Conservation (phyloP, 2,113 vertebrate species). For the Vidua chalybeata region DNA sequence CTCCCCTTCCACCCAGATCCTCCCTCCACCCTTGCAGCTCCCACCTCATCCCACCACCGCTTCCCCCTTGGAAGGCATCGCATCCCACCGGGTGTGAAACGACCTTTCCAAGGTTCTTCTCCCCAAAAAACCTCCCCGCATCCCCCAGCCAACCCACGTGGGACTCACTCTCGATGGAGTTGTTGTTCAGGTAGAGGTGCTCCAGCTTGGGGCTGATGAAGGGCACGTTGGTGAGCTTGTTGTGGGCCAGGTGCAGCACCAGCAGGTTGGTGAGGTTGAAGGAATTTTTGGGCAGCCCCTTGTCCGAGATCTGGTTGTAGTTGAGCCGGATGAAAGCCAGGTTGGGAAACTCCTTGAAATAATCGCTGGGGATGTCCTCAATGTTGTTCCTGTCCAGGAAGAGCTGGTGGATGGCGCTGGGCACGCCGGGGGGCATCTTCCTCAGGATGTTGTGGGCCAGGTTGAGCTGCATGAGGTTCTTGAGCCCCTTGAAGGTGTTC, state of each 20-base stretch:
- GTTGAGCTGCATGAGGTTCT: conserved; percentile 94
- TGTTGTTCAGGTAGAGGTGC: conserved; percentile 95
- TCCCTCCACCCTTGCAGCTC: background rate
- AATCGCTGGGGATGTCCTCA: conserved; percentile 87
- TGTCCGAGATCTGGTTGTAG: conserved; percentile 91
- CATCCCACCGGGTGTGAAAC: background rate
- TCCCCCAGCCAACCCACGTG: fast-evolving
- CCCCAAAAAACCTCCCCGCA: background rate
- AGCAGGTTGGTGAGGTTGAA: conserved; percentile 93
- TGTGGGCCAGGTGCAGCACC: conserved; percentile 93
- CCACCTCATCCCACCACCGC: background rate
- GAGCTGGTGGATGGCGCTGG: conserved; percentile 85
- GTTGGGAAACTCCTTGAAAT: conserved; percentile 88
- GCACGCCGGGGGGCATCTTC: conserved; percentile 91
- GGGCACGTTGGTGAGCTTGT: conserved; percentile 87
- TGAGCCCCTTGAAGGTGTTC: conserved; percentile 91
- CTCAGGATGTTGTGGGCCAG: conserved; percentile 89
- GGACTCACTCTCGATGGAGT: conserved; percentile 90
- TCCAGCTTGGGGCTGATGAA: conserved; percentile 86
- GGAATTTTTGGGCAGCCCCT: conserved; percentile 86
- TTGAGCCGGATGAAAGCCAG: conserved; percentile 92
- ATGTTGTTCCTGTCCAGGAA: conserved; percentile 95
- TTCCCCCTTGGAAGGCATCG: background rate
- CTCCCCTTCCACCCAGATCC: background rate
- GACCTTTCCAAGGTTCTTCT: fast-evolving